A percentile compares a stretch with the other conserved stretches of the same genome.
These are phyloP conservation scores for Tinea pellionella DNA, from an alignment of 2,888 invertebrate genomes.

Conservation along the genomic window DNA sequence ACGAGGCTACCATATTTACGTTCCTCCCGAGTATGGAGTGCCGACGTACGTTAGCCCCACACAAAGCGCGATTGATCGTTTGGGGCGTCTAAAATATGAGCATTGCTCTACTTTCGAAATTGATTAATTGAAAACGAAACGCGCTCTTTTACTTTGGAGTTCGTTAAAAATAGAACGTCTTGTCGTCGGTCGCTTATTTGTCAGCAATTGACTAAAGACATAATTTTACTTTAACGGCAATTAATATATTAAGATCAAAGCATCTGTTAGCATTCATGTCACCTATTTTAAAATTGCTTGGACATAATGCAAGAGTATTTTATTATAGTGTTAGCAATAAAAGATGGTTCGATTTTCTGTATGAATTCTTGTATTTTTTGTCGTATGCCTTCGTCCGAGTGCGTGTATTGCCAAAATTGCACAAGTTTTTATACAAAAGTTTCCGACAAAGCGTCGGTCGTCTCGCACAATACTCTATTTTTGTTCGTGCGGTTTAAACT, in stretches of 20 bases:
- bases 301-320: not conserved
- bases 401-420: conserved; percentile 54
- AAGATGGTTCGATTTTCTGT: not conserved
- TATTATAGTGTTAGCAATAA: not conserved
- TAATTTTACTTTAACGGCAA: not conserved
- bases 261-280: not conserved
- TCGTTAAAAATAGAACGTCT: conserved; percentile 24
- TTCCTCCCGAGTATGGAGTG: conserved; percentile 34
- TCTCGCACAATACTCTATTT: conserved; percentile 60
- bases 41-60: conserved; percentile 57
- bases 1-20: conserved; percentile 48
- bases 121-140: conserved; percentile 54
- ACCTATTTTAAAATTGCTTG: not conserved
- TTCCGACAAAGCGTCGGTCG: conserved; percentile 51
- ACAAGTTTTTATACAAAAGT: conserved; percentile 59
- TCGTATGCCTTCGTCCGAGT: not conserved
- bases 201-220: conserved; percentile 26
- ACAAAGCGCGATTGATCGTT: conserved; percentile 59
- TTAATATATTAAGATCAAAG: conserved; percentile 9
- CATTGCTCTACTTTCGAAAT: conserved; percentile 50
- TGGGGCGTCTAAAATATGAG: conserved; percentile 50
- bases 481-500: conserved; percentile 64
- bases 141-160: conserved; percentile 17
- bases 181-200: conserved; percentile 34
- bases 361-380: not conserved